Evolutionary conservation across 2,888 invertebrate species (phyloP), one percentile per base, ranked within the genome.

Genomic region (Timandra comae): DNA sequence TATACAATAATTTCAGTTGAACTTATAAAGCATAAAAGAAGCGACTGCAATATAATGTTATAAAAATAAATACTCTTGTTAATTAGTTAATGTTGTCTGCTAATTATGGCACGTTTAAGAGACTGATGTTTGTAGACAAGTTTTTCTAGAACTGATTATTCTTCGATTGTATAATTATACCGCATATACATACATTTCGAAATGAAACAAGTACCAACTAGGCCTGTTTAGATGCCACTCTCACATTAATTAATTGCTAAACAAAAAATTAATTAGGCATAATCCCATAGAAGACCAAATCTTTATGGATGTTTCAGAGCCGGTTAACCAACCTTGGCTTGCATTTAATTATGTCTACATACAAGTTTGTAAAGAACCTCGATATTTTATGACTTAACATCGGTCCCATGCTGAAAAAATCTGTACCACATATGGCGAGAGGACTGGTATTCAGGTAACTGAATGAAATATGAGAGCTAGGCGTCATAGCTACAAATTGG

Each of bases 361-460:
- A 16, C 16, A 16, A 16, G 16, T 16, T 16, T 16, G 16, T 6
- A n/a, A n/a, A n/a, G 16, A 16, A 6, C 6, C 16, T 16, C 16
- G n/a, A n/a, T 16, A 16, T 16, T 16, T 16, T 16, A 16, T 16
- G 6, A 30, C n/a, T n/a, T n/a, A n/a, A n/a, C 31, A 30, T 22
- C 20, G 22, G 27, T 26, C 29, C 33, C 27, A 30, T 25, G 27
- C 22, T 43, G 16, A 39, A 50, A 52, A 47, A 46, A 43, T 53
- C 38, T 31, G 26, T 33, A 34, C 36, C 49, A 51, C 63, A 67
- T 52, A 58, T 66, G 65, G 54, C 37, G 38, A 38, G 43, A 51
- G 55, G 40, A 50, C 38, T 30, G 33, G 21, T 24, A 70, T 64
- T 54, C 74, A 70, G 73, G 73, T 71, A 71, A 30, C 37, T 35